Evolutionary conservation across 2,888 invertebrate genomes (phyloP), one percentile per base, ranked within the genome.

Genomic region (Platynereis dumerilii): DNA sequence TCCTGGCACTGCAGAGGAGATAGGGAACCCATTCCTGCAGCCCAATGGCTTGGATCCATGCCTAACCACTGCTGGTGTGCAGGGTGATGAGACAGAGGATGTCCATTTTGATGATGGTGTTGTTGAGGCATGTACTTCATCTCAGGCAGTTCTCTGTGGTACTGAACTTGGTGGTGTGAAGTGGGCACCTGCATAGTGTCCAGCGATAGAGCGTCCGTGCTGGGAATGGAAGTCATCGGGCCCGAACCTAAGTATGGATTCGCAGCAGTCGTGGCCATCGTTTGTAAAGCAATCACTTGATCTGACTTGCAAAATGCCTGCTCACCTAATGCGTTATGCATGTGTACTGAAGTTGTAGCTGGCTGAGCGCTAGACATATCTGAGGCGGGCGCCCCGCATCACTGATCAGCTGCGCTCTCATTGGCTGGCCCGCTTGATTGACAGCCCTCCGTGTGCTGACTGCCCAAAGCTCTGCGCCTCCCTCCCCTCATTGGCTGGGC

Each of bases 231-330:
- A 86, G 91, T 90, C 79, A 89, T 88, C 83, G 88, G 88, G 86
- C 88, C 88, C 85, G 92, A 91, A 85, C 89, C 88, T 90, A 94
- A 91, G 88, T 94, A 94, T 88, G 83, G 76, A 66, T 80, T 80
- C 60, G 82, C 76, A 67, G 93, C 92, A 87, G 94, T 92, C 89
- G 94, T 93, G 90, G 94, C 93, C 93, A 94, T 94, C 75, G 69
- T 69, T 64, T 64, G 63, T 64, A 63, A 66, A 62, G 61, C 65
- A 64, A 62, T 70, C 66, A 64, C 63, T 69, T 71, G 72, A 75
- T 77, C 77, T 74, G 74, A 77, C 73, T 75, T 75, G 76, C 75
- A 75, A 72, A 74, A 74, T 74, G 71, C 73, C 66, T 73, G 73
- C 69, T 74, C 70, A 75, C 73, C 75, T 72, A 72, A 88, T 88